Percentiles rank a stretch among this genome's conserved stretches.
phyloP scores from a whole-genome alignment of 2,113 vertebrate species.

The Psettodes erumei region DNA sequence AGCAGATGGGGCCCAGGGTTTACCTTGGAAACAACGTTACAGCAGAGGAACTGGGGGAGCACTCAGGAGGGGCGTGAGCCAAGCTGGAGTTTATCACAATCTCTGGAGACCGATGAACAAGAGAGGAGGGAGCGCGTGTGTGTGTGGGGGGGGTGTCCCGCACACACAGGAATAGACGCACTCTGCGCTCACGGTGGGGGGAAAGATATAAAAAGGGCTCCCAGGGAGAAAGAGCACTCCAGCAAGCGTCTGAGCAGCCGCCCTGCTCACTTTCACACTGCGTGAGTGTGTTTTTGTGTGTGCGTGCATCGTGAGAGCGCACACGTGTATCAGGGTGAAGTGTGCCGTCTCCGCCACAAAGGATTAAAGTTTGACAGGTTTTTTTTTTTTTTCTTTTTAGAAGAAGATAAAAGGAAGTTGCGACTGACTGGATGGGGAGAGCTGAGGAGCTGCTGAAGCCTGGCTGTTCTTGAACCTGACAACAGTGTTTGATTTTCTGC shows the following conservation, averaged over 20 bases:
- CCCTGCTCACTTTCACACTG: slow-evolving; percentile 23
- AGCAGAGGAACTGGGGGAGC: slow-evolving; percentile 34
- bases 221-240: slow-evolving; percentile 62
- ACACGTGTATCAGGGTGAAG: slow-evolving; percentile 7
- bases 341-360: slow-evolving; percentile 6
- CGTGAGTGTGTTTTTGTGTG: slow-evolving; percentile 30
- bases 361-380: slow-evolving; percentile 23
- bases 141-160: slow-evolving; percentile 13
- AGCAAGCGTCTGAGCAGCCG: slow-evolving; percentile 40
- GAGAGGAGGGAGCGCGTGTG: neutral
- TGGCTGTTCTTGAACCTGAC: slow-evolving; percentile 6
- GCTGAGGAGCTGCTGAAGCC: slow-evolving; percentile 20
- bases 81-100: slow-evolving; percentile 70
- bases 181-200: slow-evolving; percentile 56
- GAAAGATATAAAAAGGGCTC: slow-evolving; percentile 79
- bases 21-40: slow-evolving; percentile 80
- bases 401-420: slow-evolving; percentile 12
- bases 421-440: neutral
- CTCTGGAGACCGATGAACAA: slow-evolving; percentile 62
- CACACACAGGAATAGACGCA: slow-evolving; percentile 39
- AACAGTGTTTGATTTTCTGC: slow-evolving; percentile 26
- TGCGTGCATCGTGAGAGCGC: neutral
- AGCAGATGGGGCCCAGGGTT: slow-evolving; percentile 75
- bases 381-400: neutral
- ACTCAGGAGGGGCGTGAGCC: slow-evolving; percentile 42